Evolutionary conservation across 2,113 vertebrate genomes (phyloP).

Genomic region (Sprattus sprattus): DNA sequence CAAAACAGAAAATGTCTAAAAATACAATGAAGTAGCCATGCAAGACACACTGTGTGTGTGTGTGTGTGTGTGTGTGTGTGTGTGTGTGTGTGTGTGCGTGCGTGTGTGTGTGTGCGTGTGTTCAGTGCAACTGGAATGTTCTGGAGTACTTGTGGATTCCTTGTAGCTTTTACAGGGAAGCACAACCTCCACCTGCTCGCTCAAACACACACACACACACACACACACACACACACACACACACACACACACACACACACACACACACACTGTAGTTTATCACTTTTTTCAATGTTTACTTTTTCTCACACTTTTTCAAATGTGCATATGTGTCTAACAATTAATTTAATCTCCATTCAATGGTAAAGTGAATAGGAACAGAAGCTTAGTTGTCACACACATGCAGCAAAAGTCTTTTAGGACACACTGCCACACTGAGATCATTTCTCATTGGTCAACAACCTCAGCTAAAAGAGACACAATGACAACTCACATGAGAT

Average conservation of each 20-base stretch:
- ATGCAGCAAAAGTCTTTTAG: too few species aligned
- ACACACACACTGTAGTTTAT: background rate
- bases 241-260: conserved; percentile 15
- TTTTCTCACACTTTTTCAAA: too few species aligned
- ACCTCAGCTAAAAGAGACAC: too few species aligned
- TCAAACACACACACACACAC: background rate
- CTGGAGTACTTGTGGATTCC: conserved; percentile 68
- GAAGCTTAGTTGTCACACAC: too few species aligned
- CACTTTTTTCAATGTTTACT: too few species aligned
- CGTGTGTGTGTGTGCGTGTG: conserved; percentile 15
- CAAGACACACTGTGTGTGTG: conserved; percentile 57
- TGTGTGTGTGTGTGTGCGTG: conserved; percentile 5
- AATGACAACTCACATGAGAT: too few species aligned
- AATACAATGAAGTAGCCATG: conserved; percentile 66
- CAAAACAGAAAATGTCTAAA: conserved; percentile 69
- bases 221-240: conserved; percentile 10
- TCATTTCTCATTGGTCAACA: too few species aligned
- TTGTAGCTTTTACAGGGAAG: conserved; percentile 64
- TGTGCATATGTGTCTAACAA: too few species aligned
- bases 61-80: conserved; percentile 37
- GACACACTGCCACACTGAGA: background rate
- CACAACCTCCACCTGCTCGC: conserved; percentile 60
- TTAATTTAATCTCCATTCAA: too few species aligned
- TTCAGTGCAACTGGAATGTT: conserved; percentile 64
- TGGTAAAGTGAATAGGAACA: background rate